phyloP scores from a whole-genome alignment of 2,888 invertebrate genomes.

The Acronicta alni region DNA sequence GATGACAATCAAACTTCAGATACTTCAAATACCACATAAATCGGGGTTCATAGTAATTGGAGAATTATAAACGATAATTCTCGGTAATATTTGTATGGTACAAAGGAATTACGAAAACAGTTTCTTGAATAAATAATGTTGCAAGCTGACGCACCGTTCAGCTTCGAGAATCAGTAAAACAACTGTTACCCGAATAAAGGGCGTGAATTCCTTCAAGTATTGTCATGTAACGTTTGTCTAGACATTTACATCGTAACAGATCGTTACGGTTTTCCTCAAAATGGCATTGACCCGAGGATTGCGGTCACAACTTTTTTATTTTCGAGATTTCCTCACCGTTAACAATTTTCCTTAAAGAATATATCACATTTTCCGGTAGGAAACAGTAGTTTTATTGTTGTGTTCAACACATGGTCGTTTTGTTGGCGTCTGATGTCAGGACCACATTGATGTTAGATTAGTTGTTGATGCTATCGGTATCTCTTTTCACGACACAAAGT shows the following conservation, averaged over 20 bases:
- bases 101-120: too few relatives aligned
- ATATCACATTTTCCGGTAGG: not conserved
- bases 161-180: not conserved
- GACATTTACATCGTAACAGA: constrained; percentile 40
- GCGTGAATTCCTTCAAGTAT: constrained; percentile 17
- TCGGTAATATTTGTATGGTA: too few relatives aligned
- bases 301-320: constrained; percentile 20
- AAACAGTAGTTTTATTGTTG: not conserved
- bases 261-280: constrained; percentile 51
- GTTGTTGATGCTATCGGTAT: not conserved
- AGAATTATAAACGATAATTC: too few relatives aligned
- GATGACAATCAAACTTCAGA: too few relatives aligned
- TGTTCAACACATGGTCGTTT: not conserved
- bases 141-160: not conserved
- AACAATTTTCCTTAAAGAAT: constrained; percentile 11
- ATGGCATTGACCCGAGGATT: constrained; percentile 44
- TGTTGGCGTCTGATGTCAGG: not conserved
- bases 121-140: too few relatives aligned
- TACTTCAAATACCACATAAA: too few relatives aligned
- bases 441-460: not conserved
- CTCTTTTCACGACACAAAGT: not conserved
- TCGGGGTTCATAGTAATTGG: not conserved
- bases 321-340: constrained; percentile 9
- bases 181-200: constrained; percentile 1
- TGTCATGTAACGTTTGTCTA: constrained; percentile 41